Evolutionary conservation across 2,113 vertebrate species (phyloP).

Genomic region (Xerus inauris): DNA sequence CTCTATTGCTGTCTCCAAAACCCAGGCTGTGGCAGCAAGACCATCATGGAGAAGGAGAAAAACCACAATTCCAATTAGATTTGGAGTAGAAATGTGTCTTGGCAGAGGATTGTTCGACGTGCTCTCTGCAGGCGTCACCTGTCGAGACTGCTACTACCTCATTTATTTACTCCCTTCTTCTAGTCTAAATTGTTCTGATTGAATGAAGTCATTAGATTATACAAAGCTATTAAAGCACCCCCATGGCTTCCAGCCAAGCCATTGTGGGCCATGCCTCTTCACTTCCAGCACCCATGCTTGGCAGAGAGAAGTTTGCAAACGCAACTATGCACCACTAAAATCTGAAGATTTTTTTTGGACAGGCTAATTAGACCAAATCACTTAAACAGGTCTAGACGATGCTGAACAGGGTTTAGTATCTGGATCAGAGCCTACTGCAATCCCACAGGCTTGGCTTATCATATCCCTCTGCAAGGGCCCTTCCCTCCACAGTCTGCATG

Average conservation of each 20-base stretch:
- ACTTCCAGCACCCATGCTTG: constrained; percentile 18
- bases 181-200: constrained; percentile 41
- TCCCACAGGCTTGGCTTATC: neutral
- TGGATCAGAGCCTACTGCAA: neutral
- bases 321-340: constrained; percentile 25
- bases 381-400: constrained; percentile 52
- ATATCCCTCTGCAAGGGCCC: neutral
- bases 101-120: constrained; percentile 2
- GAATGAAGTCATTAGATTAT: constrained; percentile 55
- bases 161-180: constrained; percentile 52
- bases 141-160: neutral
- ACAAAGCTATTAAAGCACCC: constrained; percentile 59
- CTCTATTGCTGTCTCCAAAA: neutral
- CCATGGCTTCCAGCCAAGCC: constrained; percentile 49
- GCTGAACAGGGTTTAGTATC: neutral
- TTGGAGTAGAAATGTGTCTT: neutral
- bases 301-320: constrained; percentile 34
- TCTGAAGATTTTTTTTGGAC: neutral
- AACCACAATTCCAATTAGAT: neutral
- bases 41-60: neutral
- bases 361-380: constrained; percentile 49
- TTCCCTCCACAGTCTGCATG: neutral
- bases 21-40: neutral
- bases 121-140: neutral
- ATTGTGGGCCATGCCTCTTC: neutral